These are phyloP conservation scores for Octopus bimaculoides DNA, from an alignment of 1,140 invertebrate species.

Conservation along the genomic window DNA sequence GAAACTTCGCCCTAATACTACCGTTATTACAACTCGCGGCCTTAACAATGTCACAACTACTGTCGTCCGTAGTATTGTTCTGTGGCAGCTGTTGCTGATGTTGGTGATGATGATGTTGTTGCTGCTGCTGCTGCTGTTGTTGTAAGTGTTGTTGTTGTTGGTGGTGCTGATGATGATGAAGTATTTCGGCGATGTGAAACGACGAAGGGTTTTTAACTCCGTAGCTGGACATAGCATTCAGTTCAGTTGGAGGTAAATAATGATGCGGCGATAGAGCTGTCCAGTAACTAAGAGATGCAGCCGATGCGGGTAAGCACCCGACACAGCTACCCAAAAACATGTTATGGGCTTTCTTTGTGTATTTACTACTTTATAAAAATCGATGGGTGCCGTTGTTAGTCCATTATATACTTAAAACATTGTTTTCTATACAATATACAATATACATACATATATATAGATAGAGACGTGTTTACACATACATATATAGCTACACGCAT, in stretches of 20 bases:
- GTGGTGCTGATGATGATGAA: background rate
- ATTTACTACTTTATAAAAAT: background rate
- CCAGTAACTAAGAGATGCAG: background rate
- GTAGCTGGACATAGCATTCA: background rate
- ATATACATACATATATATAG: too few species aligned
- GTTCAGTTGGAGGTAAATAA: background rate
- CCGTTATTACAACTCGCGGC: too few species aligned
- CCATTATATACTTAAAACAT: too few species aligned
- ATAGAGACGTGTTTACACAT: too few species aligned
- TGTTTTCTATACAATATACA: too few species aligned
- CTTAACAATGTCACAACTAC: too few species aligned
- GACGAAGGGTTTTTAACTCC: background rate
- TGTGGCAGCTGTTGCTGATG: background rate
- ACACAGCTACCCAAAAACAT: slow-evolving; percentile 7
- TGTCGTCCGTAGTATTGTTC: too few species aligned
- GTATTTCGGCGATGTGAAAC: background rate
- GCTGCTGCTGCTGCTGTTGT: background rate
- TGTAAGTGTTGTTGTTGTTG: background rate
- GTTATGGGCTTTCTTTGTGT: background rate
- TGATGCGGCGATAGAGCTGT: background rate
- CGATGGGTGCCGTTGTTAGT: too few species aligned
- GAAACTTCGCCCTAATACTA: too few species aligned
- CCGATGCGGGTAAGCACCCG: background rate
- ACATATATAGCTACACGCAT: too few species aligned
- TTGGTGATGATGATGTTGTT: background rate